Base-by-base conservation (phyloP, 2,797 vertebrate species). In the Clarias pachynema region DNA sequence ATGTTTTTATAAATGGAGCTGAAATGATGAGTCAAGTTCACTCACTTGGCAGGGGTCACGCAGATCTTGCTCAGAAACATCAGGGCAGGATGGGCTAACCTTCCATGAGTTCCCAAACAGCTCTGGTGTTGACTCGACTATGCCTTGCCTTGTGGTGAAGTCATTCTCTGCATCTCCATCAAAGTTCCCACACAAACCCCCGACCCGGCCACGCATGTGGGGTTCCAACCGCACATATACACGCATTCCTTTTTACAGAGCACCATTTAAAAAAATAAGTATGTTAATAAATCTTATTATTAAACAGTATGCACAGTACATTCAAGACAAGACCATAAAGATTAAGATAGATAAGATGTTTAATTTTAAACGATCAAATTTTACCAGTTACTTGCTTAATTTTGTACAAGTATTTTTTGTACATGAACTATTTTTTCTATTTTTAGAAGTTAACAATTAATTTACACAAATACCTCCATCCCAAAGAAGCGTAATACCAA, bases 61-160 rank as follows among this genome's bases (percentile, higher is more conserved):
- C 4, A 93, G 87, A 26, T 97, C 96, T 84, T 95, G 93, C 0
- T 94, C 69, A 2, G 91, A 87, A 0, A 96, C 95, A 65, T 98
- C 97, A 0, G 97, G 97, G 81, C 98, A 98, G 44, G 97, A 95
- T 0, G 95, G 95, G 85, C 94, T 97, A 92, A 98, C 93, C 68
- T 96, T 96, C 98, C 98, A 99, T 68, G 97, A 97, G 92, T 98
- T 97, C 62, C 96, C 97, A 0, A 97, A 97, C 85, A 97, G 93
- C 84, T 97, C 94, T 0, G 97, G 86, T 0, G 95, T 97, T 2
- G 97, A 96, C 84, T 98, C 97, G 24, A 96, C 89, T 2, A 95
- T 96, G 5, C 97, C 97, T 85, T 98, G 97, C 8, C 92, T 94
- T 2, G 96, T 97, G 60, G 90, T 92, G 69, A 97, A 97, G 89